Conservation (phyloP, 2,797 vertebrate species). For the Acrossocheilus fasciatus region DNA sequence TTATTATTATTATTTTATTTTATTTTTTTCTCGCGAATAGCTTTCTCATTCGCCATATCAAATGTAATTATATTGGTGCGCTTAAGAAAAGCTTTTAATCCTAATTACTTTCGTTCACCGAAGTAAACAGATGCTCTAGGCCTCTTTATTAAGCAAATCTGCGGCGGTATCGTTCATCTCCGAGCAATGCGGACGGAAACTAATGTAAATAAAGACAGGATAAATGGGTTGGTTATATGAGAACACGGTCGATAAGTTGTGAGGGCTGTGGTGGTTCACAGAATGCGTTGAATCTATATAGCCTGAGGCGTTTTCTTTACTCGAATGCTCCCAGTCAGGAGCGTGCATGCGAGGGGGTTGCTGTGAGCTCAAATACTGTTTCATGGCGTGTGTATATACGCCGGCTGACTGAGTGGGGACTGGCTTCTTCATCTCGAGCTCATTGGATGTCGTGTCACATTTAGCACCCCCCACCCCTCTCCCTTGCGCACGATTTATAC, state of each 20-base stretch:
- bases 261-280: constrained; percentile 6
- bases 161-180: constrained; percentile 46
- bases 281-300: constrained; percentile 34
- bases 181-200: constrained; percentile 18
- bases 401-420: not conserved
- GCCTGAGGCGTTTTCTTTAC: constrained; percentile 31
- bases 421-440: constrained; percentile 14
- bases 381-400: not conserved
- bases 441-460: constrained; percentile 13
- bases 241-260: constrained; percentile 27
- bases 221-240: constrained; percentile 22
- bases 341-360: not conserved
- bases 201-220: constrained; percentile 28
- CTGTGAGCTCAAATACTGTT: constrained; percentile 1
- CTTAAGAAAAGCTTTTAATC: constrained; percentile 61
- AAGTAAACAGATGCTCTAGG: constrained; percentile 55
- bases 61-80: constrained; percentile 51
- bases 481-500: not conserved
- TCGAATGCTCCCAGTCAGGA: not conserved
- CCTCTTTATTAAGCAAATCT: constrained; percentile 50
- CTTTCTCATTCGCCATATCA: constrained; percentile 37
- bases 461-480: not conserved
- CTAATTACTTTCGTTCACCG: constrained; percentile 60
- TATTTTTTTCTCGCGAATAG: constrained; percentile 1
- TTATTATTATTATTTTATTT: not conserved